Base-by-base conservation (phyloP, 2,888 invertebrate genomes). In the Brachypalpus laphriformis region DNA sequence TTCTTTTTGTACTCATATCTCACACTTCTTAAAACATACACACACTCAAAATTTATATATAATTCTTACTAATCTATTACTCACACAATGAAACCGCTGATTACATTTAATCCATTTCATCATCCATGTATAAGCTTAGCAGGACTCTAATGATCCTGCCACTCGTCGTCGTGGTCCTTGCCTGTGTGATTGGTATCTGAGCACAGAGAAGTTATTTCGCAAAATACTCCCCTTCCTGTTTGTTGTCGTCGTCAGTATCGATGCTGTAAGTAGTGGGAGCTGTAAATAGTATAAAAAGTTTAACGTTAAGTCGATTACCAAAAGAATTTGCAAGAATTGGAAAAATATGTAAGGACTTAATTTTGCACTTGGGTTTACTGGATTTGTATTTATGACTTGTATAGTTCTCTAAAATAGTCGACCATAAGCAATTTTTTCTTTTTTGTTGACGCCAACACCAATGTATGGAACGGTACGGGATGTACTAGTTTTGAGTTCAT, bases 81-180 rank as follows among this genome's bases (percentile, higher is more conserved):
- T 80, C 45, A 80, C 74, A 80, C 80, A 80, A 66, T 80, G 80
- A 80, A 80, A 74, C 80, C 74, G 42, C 80, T 80, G 65, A 74
- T 74, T 65, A 40, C 42, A 59, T 74, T 66, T 80, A 80, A 74
- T 80, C 74, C 74, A 66, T 66, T 59, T 80, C 74, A 80, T 80
- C 74, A 80, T 80, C 80, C 74, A 80, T 74, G 66, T 31, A 42
- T 40, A 66, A 59, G 59, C 59, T 51, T 66, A 11, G 16, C 40
- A 66, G 65, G 66, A 74, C 51, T 51, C 18, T 25, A 14, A 37
- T 80, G 56, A 72, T 80, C 40, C 47, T 18, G 9, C 18, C 47
- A 47, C 47, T 18, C 28, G 28, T 31, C 18, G 45, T 34, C 28
- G 28, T 42, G 4, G 25, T 25, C 16, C 22, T 14, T 14, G 37